phyloP scores from a whole-genome alignment of 2,113 vertebrate genomes.

The Gobiocypris rarus region DNA sequence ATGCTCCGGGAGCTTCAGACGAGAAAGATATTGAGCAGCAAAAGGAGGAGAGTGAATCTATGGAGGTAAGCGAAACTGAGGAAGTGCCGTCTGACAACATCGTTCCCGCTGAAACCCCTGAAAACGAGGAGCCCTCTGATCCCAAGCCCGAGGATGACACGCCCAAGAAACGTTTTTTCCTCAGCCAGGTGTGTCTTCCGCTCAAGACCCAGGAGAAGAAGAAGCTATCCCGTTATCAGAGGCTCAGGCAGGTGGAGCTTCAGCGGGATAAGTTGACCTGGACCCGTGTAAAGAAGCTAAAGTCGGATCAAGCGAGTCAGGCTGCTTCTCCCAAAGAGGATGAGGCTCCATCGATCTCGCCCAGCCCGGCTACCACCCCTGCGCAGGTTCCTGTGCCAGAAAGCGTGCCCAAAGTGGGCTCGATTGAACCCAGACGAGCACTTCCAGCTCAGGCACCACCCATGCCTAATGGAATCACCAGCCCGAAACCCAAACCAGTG shows the following conservation, averaged over 20 bases:
- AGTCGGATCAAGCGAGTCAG: conserved; percentile 76
- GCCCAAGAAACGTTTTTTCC: conserved; percentile 90
- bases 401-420: conserved; percentile 3
- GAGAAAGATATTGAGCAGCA: conserved; percentile 45
- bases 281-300: conserved; percentile 91
- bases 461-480: conserved; percentile 77
- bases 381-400: conserved; percentile 36
- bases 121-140: conserved; percentile 61
- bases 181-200: conserved; percentile 87
- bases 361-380: conserved; percentile 41
- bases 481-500: conserved; percentile 66
- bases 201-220: conserved; percentile 88
- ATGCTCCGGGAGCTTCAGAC: conserved; percentile 66
- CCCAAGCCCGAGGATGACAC: conserved; percentile 63
- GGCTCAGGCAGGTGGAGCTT: conserved; percentile 77
- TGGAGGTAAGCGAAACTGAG: conserved; percentile 5
- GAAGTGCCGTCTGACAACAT: conserved; percentile 51
- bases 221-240: conserved; percentile 78
- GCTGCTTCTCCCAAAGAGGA: conserved; percentile 59
- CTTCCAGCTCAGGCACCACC: conserved; percentile 75
- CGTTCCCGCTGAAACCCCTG: conserved; percentile 44
- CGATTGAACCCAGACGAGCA: conserved; percentile 58
- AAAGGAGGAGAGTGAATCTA: not conserved
- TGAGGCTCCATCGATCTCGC: not conserved
- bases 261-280: conserved; percentile 86